Evolutionary conservation across 2,888 invertebrate species (phyloP).

Genomic region (Andrena marginata): DNA sequence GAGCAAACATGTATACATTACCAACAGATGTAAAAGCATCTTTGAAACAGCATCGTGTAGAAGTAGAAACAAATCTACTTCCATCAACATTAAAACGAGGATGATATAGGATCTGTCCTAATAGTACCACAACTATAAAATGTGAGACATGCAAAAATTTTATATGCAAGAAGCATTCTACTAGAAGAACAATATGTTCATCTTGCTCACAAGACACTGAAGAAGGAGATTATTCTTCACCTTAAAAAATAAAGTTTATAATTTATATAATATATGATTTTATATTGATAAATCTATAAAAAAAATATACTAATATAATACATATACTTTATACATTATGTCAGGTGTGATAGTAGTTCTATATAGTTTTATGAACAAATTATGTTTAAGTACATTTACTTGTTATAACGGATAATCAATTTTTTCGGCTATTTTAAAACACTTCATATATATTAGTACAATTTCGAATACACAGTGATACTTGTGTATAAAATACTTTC

Average conservation of each 20-base stretch:
- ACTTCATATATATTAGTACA: neutral
- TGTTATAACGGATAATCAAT: no score
- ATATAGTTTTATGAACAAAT: no score
- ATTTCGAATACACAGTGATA: constrained; percentile 1
- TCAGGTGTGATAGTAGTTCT: no score
- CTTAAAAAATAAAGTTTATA: neutral
- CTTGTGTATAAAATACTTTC: neutral
- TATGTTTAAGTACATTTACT: no score
- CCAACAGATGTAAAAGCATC: neutral
- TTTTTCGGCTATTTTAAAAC: no score
- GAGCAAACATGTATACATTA: neutral
- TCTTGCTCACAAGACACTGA: neutral
- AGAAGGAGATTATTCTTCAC: neutral
- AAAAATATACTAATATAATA: no score
- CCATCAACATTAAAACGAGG: neutral
- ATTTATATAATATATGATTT: neutral
- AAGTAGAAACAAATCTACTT: neutral
- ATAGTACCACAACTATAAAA: constrained; percentile 1
- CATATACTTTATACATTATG: no score
- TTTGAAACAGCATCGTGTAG: neutral
- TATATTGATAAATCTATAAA: no score
- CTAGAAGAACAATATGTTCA: neutral
- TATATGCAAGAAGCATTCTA: neutral
- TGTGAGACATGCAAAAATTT: neutral
- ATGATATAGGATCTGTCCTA: neutral